These are phyloP conservation scores for Solenopsis invicta DNA, from an alignment of 1,140 invertebrate species.

Conservation along the genomic window DNA sequence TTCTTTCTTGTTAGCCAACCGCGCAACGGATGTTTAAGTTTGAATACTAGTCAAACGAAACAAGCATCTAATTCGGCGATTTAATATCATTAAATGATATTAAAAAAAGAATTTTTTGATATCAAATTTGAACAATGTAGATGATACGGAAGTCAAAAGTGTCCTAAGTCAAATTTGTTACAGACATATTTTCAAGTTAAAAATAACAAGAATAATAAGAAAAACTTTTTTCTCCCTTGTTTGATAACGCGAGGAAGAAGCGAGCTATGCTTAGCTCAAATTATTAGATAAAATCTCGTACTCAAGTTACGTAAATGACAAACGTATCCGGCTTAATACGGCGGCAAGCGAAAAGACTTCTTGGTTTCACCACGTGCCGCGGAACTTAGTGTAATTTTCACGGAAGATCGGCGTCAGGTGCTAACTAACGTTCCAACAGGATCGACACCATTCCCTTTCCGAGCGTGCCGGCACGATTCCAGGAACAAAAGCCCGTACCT, in stretches of 20 bases:
- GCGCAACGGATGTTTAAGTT: too few species aligned
- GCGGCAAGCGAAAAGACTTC: conserved; percentile 5
- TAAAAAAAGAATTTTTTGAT: too few species aligned
- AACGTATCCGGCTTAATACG: not conserved
- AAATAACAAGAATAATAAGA: too few species aligned
- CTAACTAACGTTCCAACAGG: conserved; percentile 53
- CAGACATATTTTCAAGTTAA: too few species aligned
- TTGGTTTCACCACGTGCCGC: conserved; percentile 28
- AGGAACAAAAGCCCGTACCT: not conserved
- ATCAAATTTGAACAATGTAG: too few species aligned
- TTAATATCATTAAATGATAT: too few species aligned
- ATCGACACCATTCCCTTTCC: conserved; percentile 39
- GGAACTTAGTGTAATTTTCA: conserved; percentile 52
- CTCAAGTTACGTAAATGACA: conserved; percentile 26
- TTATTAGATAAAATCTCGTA: conserved; percentile 22
- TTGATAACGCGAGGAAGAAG: not conserved
- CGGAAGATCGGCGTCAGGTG: conserved; percentile 43
- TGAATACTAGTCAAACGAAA: too few species aligned
- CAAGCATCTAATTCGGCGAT: too few species aligned
- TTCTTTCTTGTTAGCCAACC: too few species aligned
- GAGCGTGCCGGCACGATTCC: conserved; percentile 15
- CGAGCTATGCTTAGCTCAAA: conserved; percentile 1
- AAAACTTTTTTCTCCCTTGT: not conserved
- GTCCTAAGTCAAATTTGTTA: too few species aligned
- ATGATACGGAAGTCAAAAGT: too few species aligned